Evolutionary conservation across 2,888 invertebrate genomes (phyloP), one percentile per base, ranked within the genome.

Genomic region (Orchesella flavescens): DNA sequence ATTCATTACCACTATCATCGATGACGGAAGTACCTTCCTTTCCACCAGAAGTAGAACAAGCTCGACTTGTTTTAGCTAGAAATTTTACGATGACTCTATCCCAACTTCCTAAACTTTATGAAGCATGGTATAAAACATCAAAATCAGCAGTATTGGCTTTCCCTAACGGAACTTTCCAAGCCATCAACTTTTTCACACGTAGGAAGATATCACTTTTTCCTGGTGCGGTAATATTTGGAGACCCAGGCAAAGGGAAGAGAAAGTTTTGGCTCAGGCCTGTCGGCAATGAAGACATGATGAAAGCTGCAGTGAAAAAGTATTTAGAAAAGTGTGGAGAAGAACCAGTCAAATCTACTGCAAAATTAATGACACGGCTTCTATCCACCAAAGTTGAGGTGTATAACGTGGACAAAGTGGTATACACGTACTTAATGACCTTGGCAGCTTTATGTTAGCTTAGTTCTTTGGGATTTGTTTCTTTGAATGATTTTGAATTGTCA

Each of bases 181-280:
- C 98, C 75, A 98, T 98, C 91, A 98, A 98, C 92, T 95, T 96
- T 90, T 90, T 91, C 84, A 98, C 99, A 90, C 99, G 99, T 91
- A 95, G 97, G 75, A 99, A 99, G 92, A 95, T 99, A 78, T 98
- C 99, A 87, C 92, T 99, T 89, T 99, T 99, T 89, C 99, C 99
- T 1, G 94, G 94, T 88, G 99, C 99, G 3, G 96, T 98, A 13
- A 98, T 99, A 0, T 98, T 96, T 90, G 44, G 78, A n/a, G 97
- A 98, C 90, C 93, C 94, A 72, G 95, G 96, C 81, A 95, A 95
- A 90, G 95, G 96, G 89, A 97, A 98, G 92, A 93, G 95, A 87
- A 99, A 7, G n/a, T n/a, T n/a, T n/a, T n/a, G n/a, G n/a, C n/a
- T n/a, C n/a, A n/a, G n/a, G n/a, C n/a, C n/a, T n/a, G n/a, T n/a